Evolutionary conservation across 2,797 vertebrate species (phyloP).

Genomic region (Naso thynnoides): DNA sequence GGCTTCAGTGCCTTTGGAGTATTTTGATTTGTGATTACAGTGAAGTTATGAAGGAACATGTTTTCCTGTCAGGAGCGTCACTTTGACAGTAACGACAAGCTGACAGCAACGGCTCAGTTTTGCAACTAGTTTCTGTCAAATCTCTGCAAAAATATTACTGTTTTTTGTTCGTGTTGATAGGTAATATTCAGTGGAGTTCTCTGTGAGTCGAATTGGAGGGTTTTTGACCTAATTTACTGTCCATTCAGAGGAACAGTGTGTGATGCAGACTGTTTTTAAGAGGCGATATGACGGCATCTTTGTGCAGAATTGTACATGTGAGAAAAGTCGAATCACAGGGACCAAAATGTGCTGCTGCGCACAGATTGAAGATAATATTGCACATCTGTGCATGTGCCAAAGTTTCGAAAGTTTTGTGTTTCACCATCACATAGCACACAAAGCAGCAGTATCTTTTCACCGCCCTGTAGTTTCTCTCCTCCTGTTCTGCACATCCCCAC

Average conservation of each 20-base stretch:
- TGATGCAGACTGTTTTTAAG: not conserved
- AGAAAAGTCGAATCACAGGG: not conserved
- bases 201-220: not conserved
- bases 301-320: not conserved
- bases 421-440: not conserved
- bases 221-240: constrained; percentile 36
- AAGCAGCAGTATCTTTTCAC: not conserved
- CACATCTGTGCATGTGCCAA: not conserved
- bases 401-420: constrained; percentile 8
- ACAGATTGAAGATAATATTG: not conserved
- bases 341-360: not conserved
- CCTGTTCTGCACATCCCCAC: not conserved
- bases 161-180: constrained; percentile 19
- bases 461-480: not conserved
- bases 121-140: constrained; percentile 53
- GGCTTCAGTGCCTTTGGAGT: not conserved
- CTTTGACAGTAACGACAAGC: constrained; percentile 40
- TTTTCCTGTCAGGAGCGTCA: constrained; percentile 54
- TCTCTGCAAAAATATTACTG: constrained; percentile 17
- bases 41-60: constrained; percentile 55
- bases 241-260: constrained; percentile 8
- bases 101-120: constrained; percentile 46
- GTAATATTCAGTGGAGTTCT: not conserved
- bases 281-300: not conserved
- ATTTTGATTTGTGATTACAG: constrained; percentile 57